Evolutionary conservation across 53 echinoderm and acorn worm genomes (phyloP).

Genomic region (Zoroaster sp.): DNA sequence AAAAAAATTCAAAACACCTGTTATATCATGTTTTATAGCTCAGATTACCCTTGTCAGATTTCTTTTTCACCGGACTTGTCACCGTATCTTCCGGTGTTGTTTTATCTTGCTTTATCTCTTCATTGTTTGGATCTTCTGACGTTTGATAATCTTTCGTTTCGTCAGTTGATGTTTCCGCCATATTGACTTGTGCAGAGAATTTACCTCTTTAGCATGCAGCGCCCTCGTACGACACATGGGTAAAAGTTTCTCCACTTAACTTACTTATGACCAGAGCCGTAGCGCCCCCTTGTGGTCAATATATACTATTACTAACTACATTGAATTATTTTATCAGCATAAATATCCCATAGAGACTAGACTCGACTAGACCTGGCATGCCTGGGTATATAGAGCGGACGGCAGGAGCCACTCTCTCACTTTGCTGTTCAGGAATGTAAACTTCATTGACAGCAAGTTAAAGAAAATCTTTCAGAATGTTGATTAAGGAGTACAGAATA

Average conservation of each 20-base stretch:
- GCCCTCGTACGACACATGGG: too few relatives aligned
- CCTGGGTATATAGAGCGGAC: not conserved
- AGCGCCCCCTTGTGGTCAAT: not conserved
- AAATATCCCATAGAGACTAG: too few relatives aligned
- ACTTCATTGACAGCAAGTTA: not conserved
- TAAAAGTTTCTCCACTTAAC: too few relatives aligned
- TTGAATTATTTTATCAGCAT: not conserved
- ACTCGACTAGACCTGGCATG: too few relatives aligned
- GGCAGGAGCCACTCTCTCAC: not conserved
- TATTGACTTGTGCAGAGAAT: not conserved
- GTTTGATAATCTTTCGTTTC: not conserved
- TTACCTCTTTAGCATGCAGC: not conserved
- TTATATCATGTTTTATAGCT: not conserved
- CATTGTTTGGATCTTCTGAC: not conserved
- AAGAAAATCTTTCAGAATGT: constrained; percentile 62
- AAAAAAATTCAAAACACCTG: too few relatives aligned
- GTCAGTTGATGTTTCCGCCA: constrained; percentile 16
- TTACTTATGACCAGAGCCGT: too few relatives aligned
- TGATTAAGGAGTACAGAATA: constrained; percentile 95
- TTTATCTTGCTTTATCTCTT: not conserved
- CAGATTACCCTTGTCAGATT: constrained; percentile 34
- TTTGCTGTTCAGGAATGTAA: not conserved
- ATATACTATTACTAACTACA: not conserved
- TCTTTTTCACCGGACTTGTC: constrained; percentile 44
- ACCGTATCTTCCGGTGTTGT: not conserved